Conservation (phyloP, 2,888 invertebrate species). For the Zaprionus lineosus region DNA sequence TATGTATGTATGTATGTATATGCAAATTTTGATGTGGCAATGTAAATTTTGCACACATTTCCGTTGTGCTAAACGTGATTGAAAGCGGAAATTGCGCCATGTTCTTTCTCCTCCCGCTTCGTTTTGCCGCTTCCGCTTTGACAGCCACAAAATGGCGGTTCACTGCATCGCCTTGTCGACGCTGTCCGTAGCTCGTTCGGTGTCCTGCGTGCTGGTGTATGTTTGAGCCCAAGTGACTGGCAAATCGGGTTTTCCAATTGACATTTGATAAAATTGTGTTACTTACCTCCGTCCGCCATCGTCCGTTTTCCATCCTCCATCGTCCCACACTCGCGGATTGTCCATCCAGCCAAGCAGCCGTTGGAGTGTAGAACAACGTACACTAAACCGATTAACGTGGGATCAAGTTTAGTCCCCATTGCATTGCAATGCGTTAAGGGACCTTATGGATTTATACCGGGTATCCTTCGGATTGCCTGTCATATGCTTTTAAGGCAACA, state of each 20-base stretch:
- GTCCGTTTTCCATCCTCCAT: no score
- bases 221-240: slow-evolving; percentile 44
- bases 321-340: no score
- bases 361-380: no score
- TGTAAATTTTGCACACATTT: slow-evolving; percentile 58
- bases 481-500: no score
- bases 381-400: no score
- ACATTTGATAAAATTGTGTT: slow-evolving; percentile 71
- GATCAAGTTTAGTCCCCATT: no score
- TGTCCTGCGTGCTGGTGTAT: neutral
- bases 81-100: slow-evolving; percentile 68
- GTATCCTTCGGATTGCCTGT: no score
- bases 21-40: slow-evolving; percentile 6
- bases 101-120: slow-evolving; percentile 31
- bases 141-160: slow-evolving; percentile 56
- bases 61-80: slow-evolving; percentile 65
- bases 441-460: no score
- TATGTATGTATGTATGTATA: neutral
- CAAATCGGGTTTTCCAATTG: slow-evolving; percentile 69
- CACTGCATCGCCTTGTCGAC: slow-evolving; percentile 21
- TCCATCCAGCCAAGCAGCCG: slow-evolving; percentile 6
- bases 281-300: no score
- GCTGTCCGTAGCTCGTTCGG: neutral
- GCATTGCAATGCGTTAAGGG: no score
- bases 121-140: slow-evolving; percentile 56